Evolutionary conservation across 2,113 vertebrate species (phyloP).

Genomic region (Gnathonemus echidnorhynchus): DNA sequence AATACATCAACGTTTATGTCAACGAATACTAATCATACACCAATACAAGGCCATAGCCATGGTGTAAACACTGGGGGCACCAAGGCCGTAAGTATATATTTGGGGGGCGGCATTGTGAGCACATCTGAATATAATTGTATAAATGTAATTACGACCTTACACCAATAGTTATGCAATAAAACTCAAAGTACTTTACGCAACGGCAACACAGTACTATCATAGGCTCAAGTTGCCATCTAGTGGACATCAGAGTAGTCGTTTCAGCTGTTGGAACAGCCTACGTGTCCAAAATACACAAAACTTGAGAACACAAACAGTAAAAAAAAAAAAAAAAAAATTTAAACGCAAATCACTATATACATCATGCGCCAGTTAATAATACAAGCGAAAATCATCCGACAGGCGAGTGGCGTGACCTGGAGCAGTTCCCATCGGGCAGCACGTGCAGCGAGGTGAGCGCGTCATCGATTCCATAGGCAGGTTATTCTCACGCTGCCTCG

Average conservation of each 20-base stretch:
- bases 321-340: not conserved
- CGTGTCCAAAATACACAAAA: not conserved
- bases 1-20: not conserved
- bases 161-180: not conserved
- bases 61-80: not conserved
- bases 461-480: not conserved
- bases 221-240: not conserved
- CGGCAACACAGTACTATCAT: not conserved
- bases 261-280: too few species aligned
- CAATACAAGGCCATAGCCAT: not conserved
- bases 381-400: too few species aligned
- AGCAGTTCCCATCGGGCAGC: not conserved
- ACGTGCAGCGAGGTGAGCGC: not conserved
- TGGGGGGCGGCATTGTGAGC: not conserved
- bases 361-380: not conserved
- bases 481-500: not conserved
- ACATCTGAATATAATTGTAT: not conserved
- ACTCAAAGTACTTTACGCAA: not conserved
- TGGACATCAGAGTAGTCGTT: not conserved
- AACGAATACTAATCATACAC: not conserved
- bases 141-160: not conserved
- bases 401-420: too few species aligned
- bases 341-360: not conserved
- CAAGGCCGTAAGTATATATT: not conserved
- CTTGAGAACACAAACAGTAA: not conserved